Conservation (phyloP, 1,140 invertebrate species). For the Microplitis demolitor region DNA sequence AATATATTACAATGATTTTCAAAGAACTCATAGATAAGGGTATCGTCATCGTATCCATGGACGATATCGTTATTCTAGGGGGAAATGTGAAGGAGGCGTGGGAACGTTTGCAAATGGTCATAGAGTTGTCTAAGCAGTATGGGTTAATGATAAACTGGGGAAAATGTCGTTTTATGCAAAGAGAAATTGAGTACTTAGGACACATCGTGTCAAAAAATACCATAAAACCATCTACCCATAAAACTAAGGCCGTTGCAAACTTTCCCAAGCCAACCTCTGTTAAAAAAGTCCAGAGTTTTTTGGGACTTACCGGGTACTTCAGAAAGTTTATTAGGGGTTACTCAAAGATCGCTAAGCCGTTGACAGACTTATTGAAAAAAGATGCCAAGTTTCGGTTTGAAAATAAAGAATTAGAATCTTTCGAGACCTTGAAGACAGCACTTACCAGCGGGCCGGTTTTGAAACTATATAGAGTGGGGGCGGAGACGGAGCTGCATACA, state of each 20-base stretch:
- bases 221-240: background rate
- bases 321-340: background rate
- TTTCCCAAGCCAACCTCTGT: slow-evolving; percentile 4
- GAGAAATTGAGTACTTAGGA: slow-evolving; percentile 1
- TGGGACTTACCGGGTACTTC: background rate
- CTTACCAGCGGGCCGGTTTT: no score
- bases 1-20: slow-evolving; percentile 10
- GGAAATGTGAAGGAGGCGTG: background rate
- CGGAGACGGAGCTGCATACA: no score
- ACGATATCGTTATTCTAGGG: background rate
- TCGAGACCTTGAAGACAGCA: no score
- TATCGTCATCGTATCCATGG: background rate
- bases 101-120: background rate
- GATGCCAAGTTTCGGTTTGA: no score
- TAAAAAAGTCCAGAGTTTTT: background rate
- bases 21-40: slow-evolving; percentile 2
- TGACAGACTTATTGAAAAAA: no score
- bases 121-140: background rate
- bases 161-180: background rate
- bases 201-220: background rate
- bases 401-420: no score
- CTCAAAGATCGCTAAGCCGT: background rate
- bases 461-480: no score
- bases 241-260: background rate
- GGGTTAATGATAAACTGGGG: background rate